Conservation (phyloP, 2,888 invertebrate genomes). For the Stictocephala bisonia region DNA sequence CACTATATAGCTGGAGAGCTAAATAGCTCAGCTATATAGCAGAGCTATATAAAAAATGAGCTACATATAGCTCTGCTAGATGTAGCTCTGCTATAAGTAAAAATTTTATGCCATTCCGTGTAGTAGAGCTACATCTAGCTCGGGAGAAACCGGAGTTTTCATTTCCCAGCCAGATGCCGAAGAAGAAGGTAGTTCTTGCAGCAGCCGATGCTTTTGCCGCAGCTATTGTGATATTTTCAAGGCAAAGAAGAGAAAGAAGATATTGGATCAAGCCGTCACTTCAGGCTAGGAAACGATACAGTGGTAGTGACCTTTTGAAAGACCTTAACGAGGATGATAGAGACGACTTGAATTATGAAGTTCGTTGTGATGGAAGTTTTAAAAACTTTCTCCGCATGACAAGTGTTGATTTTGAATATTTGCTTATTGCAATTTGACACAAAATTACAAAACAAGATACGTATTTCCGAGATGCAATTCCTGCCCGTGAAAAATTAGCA, state of each 20-base stretch:
- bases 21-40: no score
- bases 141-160: no score
- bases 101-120: no score
- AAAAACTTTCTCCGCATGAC: conserved; percentile 36
- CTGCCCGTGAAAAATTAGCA: conserved; percentile 48
- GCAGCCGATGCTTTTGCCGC: not conserved
- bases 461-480: conserved; percentile 40
- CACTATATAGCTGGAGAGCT: no score
- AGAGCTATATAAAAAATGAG: no score
- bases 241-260: conserved; percentile 30
- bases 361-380: conserved; percentile 36
- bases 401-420: conserved; percentile 30
- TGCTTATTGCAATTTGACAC: conserved; percentile 17
- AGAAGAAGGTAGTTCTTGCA: not conserved
- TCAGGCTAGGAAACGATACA: conserved; percentile 35
- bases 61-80: no score
- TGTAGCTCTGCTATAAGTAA: no score
- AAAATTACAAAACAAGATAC: conserved; percentile 33
- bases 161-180: conserved; percentile 32
- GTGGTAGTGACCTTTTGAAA: conserved; percentile 44
- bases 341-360: conserved; percentile 38
- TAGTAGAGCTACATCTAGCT: no score
- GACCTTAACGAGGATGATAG: conserved; percentile 41
- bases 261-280: conserved; percentile 31
- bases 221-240: conserved; percentile 23